These are phyloP conservation scores for Lycaon pictus DNA, from an alignment of 2,113 vertebrate genomes.

Conservation along the genomic window DNA sequence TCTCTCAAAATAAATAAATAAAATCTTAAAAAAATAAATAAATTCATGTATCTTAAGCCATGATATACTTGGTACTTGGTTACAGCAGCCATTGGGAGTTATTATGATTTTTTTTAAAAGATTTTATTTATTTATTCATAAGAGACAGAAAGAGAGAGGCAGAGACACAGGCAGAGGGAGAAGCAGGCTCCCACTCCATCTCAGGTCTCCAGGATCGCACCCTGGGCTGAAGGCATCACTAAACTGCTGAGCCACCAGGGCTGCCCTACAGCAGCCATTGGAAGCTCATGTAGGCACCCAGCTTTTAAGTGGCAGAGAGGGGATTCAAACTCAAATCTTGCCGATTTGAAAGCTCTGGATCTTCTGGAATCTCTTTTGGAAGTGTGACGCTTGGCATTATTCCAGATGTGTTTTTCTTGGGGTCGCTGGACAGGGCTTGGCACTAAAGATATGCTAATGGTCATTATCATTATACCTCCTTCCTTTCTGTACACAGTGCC, in stretches of 20 bases:
- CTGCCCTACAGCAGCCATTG: neutral
- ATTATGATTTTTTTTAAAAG: no score
- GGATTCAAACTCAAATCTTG: neutral
- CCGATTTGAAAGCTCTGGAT: neutral
- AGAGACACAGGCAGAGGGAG: neutral
- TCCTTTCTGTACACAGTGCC: neutral
- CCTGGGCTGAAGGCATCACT: no score
- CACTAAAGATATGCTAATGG: rapidly evolving
- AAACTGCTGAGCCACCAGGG: neutral
- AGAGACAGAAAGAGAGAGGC: no score
- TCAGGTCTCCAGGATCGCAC: no score
- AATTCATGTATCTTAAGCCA: no score
- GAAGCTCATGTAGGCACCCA: no score
- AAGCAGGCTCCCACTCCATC: neutral
- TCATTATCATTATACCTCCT: neutral
- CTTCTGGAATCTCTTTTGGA: no score
- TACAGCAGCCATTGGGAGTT: no score
- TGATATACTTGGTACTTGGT: no score
- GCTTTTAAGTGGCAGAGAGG: neutral
- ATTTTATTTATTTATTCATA: no score
- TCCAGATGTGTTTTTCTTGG: neutral
- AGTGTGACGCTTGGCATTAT: neutral
- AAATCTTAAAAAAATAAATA: no score
- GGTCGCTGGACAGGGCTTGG: neutral
- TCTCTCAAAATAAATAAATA: no score